These are phyloP conservation scores for Theretra japonica DNA, from an alignment of 2,888 invertebrate genomes.

Conservation along the genomic window DNA sequence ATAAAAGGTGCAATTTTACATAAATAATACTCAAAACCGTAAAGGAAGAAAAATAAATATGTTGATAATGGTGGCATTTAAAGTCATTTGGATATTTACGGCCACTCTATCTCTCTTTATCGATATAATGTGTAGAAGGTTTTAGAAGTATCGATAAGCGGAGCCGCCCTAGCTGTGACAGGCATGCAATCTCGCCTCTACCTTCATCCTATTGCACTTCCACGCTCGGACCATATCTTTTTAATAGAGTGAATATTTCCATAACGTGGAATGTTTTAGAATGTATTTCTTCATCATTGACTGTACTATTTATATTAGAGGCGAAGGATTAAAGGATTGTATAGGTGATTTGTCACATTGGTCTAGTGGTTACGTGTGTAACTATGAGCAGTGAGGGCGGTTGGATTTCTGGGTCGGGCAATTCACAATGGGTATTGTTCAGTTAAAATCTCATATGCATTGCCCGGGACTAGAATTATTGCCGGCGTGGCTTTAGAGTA, in stretches of 20 bases:
- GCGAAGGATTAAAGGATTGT: not conserved
- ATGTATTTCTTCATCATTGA: not conserved
- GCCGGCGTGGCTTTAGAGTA: too few species aligned
- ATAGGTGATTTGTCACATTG: not conserved
- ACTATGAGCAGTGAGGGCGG: too few species aligned
- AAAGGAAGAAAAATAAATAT: not conserved
- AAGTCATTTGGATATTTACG: not conserved
- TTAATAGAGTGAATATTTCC: conserved; percentile 49
- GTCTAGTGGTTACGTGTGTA: too few species aligned
- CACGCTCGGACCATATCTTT: conserved; percentile 61
- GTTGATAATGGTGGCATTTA: not conserved
- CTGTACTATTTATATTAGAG: not conserved
- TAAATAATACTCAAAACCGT: not conserved
- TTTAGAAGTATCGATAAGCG: conserved; percentile 55
- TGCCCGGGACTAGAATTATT: too few species aligned
- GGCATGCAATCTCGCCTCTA: conserved; percentile 76
- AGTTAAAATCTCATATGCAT: too few species aligned
- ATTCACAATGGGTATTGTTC: too few species aligned
- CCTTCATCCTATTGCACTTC: conserved; percentile 71
- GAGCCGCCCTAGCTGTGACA: conserved; percentile 66
- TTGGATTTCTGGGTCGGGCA: too few species aligned
- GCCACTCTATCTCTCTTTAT: not conserved
- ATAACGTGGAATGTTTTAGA: conserved; percentile 15
- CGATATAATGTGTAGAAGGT: not conserved
- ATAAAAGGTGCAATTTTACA: not conserved